Evolutionary conservation across 1,140 invertebrate genomes (phyloP), one percentile per base, ranked within the genome.

Genomic region (Subanguina moxae): DNA sequence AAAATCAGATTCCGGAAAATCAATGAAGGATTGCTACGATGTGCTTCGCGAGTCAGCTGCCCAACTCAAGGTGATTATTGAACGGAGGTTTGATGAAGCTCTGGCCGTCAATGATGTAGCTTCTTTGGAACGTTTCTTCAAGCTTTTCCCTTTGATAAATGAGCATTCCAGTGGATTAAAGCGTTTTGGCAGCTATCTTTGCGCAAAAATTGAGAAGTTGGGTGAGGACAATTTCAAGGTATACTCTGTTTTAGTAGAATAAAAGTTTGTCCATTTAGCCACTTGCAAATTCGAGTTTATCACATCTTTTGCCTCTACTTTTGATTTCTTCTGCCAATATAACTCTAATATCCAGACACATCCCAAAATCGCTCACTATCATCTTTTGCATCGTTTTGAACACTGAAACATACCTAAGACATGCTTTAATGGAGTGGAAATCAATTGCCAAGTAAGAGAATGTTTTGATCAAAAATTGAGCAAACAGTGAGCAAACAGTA

Each of bases 111-210:
- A 92, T 80, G 94, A 98, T 85, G 86, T 83, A 23, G 90, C 90
- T 1, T 91, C 91, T 1, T 90, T 97, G 19, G 94, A 97, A 81
- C 84, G 94, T 71, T 94, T 97, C 83, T 98, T 98, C 82, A 98
- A 97, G 85, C 90, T 98, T 78, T 98, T 97, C 84, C 95, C 95
- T 1, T 86, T 97, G 25, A 85, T 98, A 3, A 92, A 91, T 48
- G 90, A 93, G 84, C 90, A 96, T 71, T 87, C 90, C 52, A 91
- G 92, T 79, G 95, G 95, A 0, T 86, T 98, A 1, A 88, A 89
- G 67, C 89, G 93, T 78, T 95, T 96, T 82, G 91, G 92, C n/a
- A 87, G 87, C 23, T 97, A 94, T 84, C 86, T 98, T 1, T 90
- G 90, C 75, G 86, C 88, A 46, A 83, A 86, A 82, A 80, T 83